Evolutionary conservation across 2,113 vertebrate genomes (phyloP).

Genomic region (Taurulus bubalis): DNA sequence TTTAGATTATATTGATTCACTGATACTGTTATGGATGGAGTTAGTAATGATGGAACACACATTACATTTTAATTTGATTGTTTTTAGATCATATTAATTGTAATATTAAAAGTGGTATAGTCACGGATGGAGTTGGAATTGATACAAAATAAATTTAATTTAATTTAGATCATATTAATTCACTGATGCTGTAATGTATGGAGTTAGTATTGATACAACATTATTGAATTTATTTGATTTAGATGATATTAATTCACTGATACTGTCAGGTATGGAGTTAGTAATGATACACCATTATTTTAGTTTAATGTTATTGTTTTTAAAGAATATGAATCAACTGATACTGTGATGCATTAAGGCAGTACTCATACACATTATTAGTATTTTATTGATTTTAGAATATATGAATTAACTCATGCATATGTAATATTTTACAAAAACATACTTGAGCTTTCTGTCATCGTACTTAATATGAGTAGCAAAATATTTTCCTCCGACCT

Average conservation of each 20-base stretch:
- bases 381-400: too few species aligned
- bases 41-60: too few species aligned
- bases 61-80: neutral
- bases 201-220: neutral
- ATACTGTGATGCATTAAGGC: neutral
- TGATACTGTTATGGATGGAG: neutral
- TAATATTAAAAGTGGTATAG: neutral
- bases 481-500: neutral
- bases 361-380: neutral
- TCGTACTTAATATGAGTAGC: too few species aligned
- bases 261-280: neutral
- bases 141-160: neutral
- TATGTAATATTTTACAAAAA: neutral
- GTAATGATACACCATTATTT: neutral
- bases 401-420: too few species aligned
- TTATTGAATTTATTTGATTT: neutral
- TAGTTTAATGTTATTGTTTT: neutral
- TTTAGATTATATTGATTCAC: neutral
- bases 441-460: neutral
- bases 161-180: neutral
- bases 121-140: neutral
- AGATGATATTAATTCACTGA: neutral
- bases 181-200: neutral
- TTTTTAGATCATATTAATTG: neutral
- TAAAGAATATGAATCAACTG: neutral